Base-by-base conservation (phyloP, 2,888 invertebrate species). In the Chrysina gloriosa region DNA sequence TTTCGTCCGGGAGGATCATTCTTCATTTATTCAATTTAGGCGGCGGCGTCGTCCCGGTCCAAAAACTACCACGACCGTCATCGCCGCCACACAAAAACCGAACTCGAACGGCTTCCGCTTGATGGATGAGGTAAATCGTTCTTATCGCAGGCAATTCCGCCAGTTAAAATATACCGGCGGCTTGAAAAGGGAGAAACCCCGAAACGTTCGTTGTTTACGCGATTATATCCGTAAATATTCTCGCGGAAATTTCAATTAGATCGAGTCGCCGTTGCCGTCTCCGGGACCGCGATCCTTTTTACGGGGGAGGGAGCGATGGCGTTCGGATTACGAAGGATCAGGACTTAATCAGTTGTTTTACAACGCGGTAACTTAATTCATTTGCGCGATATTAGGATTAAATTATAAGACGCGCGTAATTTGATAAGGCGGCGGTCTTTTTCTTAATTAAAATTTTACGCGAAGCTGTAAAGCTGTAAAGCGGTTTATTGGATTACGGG, bases 121-220 rank as follows among this genome's bases (percentile, higher is more conserved):
- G 52, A 52, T 52, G 52, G 52, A 52, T 52, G 52, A 52, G 6
- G 31, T 56, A 69, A 29, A 54, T 64, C 45, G 50, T 11, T 52
- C 36, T 36, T n/a, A 36, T 36, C 36, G 36, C 36, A 14, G 36
- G 36, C 7, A n/a, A n/a, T 36, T n/a, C 11, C 36, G 36, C 9
- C 36, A 14, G 3, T n/a, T n/a, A n/a, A n/a, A n/a, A n/a, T n/a
- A n/a, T 4, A n/a, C 36, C n/a, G 29, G 29, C 36, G 36, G n/a
- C 2, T 36, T n/a, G n/a, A n/a, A 36, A 2, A 36, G n/a, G 36
- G 36, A 36, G 9, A 36, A 36, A 3, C 4, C 3, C 2, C 34
- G 34, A 34, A 6, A 34, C 9, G 11, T 2, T n/a, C n/a, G 7
- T 4, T 2, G 36, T 36, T 36, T 36, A 36, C 9, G 11, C 36